phyloP scores from a whole-genome alignment of 2,113 vertebrate genomes.

The Narcine bancroftii region DNA sequence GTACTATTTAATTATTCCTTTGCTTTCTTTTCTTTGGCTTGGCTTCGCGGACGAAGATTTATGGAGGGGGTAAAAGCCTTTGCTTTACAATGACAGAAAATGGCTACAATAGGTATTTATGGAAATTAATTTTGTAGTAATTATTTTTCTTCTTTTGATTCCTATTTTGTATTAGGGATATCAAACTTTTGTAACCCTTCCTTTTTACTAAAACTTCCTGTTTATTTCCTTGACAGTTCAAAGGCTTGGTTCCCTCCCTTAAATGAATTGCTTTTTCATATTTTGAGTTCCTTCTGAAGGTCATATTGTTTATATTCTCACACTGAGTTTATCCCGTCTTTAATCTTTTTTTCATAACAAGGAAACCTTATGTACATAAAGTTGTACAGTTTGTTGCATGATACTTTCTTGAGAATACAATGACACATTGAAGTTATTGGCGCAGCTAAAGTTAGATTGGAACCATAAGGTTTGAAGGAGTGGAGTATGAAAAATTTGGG shows the following conservation, averaged over 20 bases:
- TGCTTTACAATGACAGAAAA: not conserved
- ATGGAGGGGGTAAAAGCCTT: too few species aligned
- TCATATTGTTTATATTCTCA: not conserved
- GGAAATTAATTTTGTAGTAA: not conserved
- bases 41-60: too few species aligned
- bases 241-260: not conserved
- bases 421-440: not conserved
- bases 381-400: not conserved
- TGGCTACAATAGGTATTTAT: not conserved
- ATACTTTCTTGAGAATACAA: not conserved
- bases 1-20: not conserved
- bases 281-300: conserved; percentile 1
- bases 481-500: not conserved
- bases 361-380: not conserved
- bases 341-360: not conserved
- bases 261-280: not conserved
- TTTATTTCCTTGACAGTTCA: not conserved
- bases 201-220: not conserved
- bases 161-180: not conserved
- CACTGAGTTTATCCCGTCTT: not conserved
- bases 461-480: not conserved
- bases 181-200: not conserved
- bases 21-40: too few species aligned
- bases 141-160: not conserved
- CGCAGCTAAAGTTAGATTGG: not conserved